phyloP scores from a whole-genome alignment of 1,140 invertebrate genomes.

The Drosophila arizonae region DNA sequence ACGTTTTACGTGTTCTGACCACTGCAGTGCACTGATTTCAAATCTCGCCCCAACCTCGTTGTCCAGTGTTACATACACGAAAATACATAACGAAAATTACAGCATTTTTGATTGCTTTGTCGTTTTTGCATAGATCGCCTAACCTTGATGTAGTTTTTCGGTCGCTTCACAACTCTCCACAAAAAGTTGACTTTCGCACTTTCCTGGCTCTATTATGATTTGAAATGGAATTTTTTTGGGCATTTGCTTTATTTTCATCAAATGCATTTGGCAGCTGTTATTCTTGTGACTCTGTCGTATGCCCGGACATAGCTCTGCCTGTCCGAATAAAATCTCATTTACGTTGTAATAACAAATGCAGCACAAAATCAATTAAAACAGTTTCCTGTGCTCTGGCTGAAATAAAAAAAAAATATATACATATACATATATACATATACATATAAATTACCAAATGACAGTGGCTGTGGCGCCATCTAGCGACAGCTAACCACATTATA shows the following conservation, averaged over 20 bases:
- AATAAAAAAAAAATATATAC: no score
- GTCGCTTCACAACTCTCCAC: neutral
- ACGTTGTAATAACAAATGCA: conserved; percentile 68
- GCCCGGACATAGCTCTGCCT: conserved; percentile 6
- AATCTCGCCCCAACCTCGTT: no score
- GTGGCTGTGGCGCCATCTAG: conserved; percentile 25
- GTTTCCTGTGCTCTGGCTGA: conserved; percentile 44
- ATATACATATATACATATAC: no score
- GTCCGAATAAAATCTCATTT: conserved; percentile 57
- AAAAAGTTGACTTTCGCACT: conserved; percentile 13
- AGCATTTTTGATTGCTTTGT: neutral
- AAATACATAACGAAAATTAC: no score
- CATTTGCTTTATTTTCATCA: neutral
- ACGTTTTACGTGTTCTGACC: no score
- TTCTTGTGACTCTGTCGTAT: conserved; percentile 1
- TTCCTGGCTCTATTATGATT: conserved; percentile 8
- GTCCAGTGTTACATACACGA: no score
- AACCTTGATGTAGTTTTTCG: conserved; percentile 1
- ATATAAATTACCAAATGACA: conserved; percentile 55
- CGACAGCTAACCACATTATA: conserved; percentile 39
- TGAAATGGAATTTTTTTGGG: conserved; percentile 18
- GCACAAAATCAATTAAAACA: conserved; percentile 74
- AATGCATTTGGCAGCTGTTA: conserved; percentile 15
- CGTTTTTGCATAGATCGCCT: neutral
- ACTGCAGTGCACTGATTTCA: no score